A percentile compares a stretch with the other conserved stretches of the same genome.
Evolutionary conservation across 2,797 vertebrate genomes (phyloP).

Genomic region (Spinus pinus): DNA sequence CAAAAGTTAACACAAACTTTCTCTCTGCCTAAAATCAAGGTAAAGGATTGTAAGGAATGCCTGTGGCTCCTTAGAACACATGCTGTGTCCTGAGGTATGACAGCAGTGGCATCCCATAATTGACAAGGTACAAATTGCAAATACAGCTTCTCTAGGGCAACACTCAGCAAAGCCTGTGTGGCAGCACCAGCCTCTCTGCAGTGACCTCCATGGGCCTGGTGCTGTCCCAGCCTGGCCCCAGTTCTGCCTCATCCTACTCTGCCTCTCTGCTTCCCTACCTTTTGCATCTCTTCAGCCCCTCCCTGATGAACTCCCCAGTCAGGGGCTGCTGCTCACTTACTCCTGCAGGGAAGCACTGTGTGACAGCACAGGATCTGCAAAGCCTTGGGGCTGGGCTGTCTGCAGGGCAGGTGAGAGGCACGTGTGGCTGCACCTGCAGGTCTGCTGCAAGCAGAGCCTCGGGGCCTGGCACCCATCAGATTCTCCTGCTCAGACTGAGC

Average conservation of each 20-base stretch:
- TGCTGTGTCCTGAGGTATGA: neutral
- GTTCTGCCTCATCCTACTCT: neutral
- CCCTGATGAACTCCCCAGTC: neutral
- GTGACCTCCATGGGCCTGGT: neutral
- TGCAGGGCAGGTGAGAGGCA: neutral
- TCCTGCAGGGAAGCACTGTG: neutral
- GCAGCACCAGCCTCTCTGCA: accelerated
- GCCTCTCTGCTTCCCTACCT: neutral
- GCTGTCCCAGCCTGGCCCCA: neutral
- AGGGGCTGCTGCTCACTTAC: neutral
- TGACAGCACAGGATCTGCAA: neutral
- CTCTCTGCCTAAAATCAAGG: neutral
- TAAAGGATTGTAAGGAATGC: neutral
- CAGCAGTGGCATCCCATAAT: neutral
- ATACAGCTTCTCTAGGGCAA: neutral
- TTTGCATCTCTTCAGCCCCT: neutral
- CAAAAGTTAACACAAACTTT: neutral
- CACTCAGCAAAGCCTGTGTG: neutral
- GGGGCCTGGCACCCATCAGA: neutral
- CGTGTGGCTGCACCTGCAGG: neutral
- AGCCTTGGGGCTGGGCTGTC: neutral
- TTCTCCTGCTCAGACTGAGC: neutral
- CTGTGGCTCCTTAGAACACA: neutral
- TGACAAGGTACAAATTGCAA: neutral
- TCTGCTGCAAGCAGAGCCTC: neutral